Base-by-base conservation (phyloP, 2,113 vertebrate species). In the Lipophrys pholis region DNA sequence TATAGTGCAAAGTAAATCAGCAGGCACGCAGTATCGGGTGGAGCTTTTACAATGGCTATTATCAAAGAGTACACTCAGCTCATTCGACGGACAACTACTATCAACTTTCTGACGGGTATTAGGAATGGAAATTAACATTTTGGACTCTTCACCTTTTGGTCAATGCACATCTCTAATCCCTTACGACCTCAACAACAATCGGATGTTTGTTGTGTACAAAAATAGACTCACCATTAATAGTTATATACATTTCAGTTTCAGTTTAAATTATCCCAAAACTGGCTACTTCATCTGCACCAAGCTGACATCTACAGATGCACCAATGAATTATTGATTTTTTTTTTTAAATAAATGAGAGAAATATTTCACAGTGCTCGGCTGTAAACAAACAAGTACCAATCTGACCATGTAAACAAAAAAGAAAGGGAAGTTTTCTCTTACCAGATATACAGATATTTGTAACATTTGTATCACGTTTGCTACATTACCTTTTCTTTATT, bases 1-100 rank as follows among this genome's bases (percentile, higher is more conserved):
- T 61, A 68, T 85, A 78, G 83, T 90, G 81, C 87, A 87, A 85
- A 78, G n/a, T 9, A 69, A 79, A 51, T 80, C 81, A 89, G 81
- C 79, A 84, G 85, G 81, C 74, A 80, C 69, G 63, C 42, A 63
- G 45, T 58, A 69, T 30, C 14, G 63, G 36, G 51, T 7, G 30
- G 72, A 16, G 53, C 43, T 57, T 73, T 60, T n/a, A 64, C 69
- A 70, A 51, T 69, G 55, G 36, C 61, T 66, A 41, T 6, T 9
- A 56, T 2, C 42, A 8, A 74, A 35, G 48, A 75, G 3, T 3
- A 60, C 55, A 46, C 5, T 43, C n/a, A 41, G 35, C 50, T 49
- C 21, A 65, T 10, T 14, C 14, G 15, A 38, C 11, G 0, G 21
- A 71, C 8, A 56, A 15, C 11, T 16, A 41, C 6, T 50, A 21